Evolutionary conservation across 2,797 vertebrate genomes (phyloP), one percentile per base, ranked within the genome.

Genomic region (Onychomys leucogaster): DNA sequence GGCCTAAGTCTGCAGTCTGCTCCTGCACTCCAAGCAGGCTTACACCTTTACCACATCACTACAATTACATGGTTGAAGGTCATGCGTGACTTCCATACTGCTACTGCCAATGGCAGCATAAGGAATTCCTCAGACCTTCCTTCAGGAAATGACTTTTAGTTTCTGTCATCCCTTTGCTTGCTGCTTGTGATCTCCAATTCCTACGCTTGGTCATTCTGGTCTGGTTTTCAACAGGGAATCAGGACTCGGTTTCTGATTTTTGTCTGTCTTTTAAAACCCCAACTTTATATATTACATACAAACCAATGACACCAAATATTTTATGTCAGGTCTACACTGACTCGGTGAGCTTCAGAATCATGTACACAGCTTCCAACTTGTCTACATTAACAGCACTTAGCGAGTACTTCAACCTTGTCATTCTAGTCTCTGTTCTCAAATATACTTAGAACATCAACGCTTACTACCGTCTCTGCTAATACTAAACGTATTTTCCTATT

Each of bases 301-400:
- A 92, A 83, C 23, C 52, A 96, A 90, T 37, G 49, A 95, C 61
- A 65, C n/a, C 55, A 86, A 69, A 69, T 85, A 84, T 67, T 94
- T 94, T 82, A 75, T 85, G 73, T 85, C 76, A 75, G 71, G 41
- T 46, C 71, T 83, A 80, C 4, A 94, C 14, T 78, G 91, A 76
- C 1, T 23, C 37, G 69, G 43, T 75, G 37, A 90, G 93, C 37
- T 90, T 49, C 59, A 97, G 73, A 95, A 94, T 94, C n/a, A 89
- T 5, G 19, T 52, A 87, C 34, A 57, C 57, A 83, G 85, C 57
- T 90, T 71, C 61, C 81, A 71, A 80, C 16, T 78, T 43, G 90
- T 78, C 25, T 87, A 77, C 46, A 90, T 49, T 87, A 82, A 86
- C 12, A 32, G 73, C 69, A 80, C 41, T 89, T 83, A 88, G 12